Percentiles rank a stretch among this genome's conserved stretches.
Evolutionary conservation across 2,113 vertebrate genomes (phyloP).

Genomic region (Silurus meridionalis): DNA sequence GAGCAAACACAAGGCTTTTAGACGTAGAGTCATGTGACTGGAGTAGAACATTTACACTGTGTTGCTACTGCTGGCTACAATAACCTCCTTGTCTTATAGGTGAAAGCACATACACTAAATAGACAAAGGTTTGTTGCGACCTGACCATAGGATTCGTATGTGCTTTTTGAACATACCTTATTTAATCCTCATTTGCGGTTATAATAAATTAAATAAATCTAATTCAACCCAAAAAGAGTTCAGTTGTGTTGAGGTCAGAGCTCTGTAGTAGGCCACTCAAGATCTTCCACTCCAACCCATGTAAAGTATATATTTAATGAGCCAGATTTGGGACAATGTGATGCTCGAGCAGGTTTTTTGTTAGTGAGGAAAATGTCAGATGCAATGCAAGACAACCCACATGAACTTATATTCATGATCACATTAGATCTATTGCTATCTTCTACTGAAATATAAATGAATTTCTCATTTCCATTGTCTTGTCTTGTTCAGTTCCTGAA

Average conservation of each 20-base stretch:
- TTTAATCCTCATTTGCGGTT: too few relatives aligned
- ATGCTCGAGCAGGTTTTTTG: too few relatives aligned
- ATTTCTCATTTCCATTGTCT: neutral
- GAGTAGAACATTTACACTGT: neutral
- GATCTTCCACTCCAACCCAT: too few relatives aligned
- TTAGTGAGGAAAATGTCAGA: neutral
- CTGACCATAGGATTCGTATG: too few relatives aligned
- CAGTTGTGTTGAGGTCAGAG: too few relatives aligned
- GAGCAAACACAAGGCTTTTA: conserved; percentile 10
- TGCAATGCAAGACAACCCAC: neutral
- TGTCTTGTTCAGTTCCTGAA: neutral
- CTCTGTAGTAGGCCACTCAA: too few relatives aligned
- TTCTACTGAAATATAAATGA: neutral
- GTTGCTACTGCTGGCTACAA: neutral
- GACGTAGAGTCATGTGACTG: conserved; percentile 5
- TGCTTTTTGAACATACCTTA: too few relatives aligned
- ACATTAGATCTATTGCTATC: neutral
- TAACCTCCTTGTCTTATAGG: neutral
- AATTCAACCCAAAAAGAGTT: too few relatives aligned
- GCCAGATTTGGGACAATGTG: too few relatives aligned
- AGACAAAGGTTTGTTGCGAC: too few relatives aligned
- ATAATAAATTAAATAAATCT: too few relatives aligned
- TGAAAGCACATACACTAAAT: neutral
- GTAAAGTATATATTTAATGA: too few relatives aligned
- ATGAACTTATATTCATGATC: neutral